Conservation (phyloP, 2,888 invertebrate genomes). For the Brachyopa scutellaris region DNA sequence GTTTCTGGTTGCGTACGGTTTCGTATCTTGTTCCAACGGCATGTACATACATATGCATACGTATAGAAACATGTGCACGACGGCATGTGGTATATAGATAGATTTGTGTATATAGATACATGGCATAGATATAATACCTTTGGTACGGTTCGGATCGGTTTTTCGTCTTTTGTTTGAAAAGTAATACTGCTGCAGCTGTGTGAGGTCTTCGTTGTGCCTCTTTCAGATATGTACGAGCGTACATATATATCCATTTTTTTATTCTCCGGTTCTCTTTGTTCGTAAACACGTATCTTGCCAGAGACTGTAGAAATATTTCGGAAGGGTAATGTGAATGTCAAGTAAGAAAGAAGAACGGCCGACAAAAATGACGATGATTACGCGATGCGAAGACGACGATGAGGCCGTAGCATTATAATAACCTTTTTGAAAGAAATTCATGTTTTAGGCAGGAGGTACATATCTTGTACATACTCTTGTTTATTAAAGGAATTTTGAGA, state of each 20-base stretch:
- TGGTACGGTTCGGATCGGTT: constrained; percentile 55
- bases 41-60: background rate
- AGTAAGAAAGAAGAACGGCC: constrained; percentile 4
- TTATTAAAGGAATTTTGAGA: constrained; percentile 5
- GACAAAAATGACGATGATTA: constrained; percentile 36
- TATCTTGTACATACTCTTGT: background rate
- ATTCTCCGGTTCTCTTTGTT: constrained; percentile 56
- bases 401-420: background rate
- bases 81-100: constrained; percentile 46
- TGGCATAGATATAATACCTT: constrained; percentile 14
- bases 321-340: constrained; percentile 48
- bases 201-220: constrained; percentile 66
- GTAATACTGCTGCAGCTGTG: constrained; percentile 71
- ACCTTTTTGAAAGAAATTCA: constrained; percentile 7
- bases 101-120: background rate
- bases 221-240: constrained; percentile 23
- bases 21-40: constrained; percentile 33
- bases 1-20: constrained; percentile 65
- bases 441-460: background rate
- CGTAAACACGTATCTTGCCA: constrained; percentile 63
- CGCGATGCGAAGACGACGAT: constrained; percentile 13
- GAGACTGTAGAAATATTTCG: constrained; percentile 43
- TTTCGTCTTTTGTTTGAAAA: constrained; percentile 69
- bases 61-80: constrained; percentile 49
- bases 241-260: background rate